Conservation (phyloP, 2,888 invertebrate species). For the Ditula angustiorana region DNA sequence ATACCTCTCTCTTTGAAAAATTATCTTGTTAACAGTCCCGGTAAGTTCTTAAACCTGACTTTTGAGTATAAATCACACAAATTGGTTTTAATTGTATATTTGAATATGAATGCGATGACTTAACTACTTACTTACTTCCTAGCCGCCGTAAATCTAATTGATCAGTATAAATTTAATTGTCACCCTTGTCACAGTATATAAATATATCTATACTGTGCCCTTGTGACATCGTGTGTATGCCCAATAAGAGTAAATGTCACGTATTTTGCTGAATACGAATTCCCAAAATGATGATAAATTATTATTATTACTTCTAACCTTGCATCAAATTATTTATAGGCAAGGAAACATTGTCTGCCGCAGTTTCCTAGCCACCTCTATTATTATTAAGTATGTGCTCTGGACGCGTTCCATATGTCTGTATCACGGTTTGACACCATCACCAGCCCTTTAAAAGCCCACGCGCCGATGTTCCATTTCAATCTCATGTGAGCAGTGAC, state of each 20-base stretch:
- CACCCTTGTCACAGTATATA: no score
- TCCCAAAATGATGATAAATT: no score
- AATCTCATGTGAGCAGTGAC: background rate
- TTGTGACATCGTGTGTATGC: no score
- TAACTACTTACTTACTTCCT: constrained; percentile 9
- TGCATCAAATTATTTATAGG: background rate
- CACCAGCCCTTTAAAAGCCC: constrained; percentile 7
- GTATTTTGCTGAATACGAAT: no score
- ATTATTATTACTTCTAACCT: no score
- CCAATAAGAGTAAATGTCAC: no score
- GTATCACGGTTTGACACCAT: background rate
- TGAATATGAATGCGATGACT: constrained; percentile 12
- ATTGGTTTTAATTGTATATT: constrained; percentile 33
- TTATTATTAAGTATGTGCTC: background rate
- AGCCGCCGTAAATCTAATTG: constrained; percentile 2
- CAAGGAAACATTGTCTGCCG: background rate
- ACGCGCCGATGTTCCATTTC: background rate
- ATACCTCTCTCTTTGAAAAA: constrained; percentile 53
- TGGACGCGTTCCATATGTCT: background rate
- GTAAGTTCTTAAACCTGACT: constrained; percentile 19
- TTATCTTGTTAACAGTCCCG: constrained; percentile 41
- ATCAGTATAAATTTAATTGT: constrained; percentile 29
- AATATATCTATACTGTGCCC: no score
- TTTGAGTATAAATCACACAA: constrained; percentile 36
- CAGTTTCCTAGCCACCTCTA: background rate